A percentile compares a stretch with the other conserved stretches of the same genome.
Conservation (phyloP, 2,113 vertebrate genomes). For the Suricata suricatta region DNA sequence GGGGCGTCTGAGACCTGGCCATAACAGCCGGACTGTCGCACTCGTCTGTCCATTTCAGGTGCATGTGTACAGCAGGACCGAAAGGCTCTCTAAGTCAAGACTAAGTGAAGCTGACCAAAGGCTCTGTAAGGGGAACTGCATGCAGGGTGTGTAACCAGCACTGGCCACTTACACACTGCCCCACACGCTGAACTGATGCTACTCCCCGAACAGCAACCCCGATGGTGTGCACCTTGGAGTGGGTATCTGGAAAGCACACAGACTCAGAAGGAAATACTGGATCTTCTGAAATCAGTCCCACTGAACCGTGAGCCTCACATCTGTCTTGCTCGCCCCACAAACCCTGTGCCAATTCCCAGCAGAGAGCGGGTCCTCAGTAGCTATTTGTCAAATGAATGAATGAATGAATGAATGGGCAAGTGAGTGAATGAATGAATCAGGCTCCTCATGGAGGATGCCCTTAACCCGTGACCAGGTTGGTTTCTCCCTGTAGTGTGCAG, state of each 20-base stretch:
- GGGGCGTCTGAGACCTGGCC: neutral
- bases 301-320: neutral
- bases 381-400: neutral
- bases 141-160: fast-evolving
- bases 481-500: fast-evolving
- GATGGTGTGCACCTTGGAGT: neutral
- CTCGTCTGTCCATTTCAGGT: neutral
- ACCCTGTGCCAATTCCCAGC: neutral
- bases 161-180: too few species aligned
- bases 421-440: neutral
- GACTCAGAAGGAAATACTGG: fast-evolving
- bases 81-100: neutral
- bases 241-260: neutral
- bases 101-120: neutral
- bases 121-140: neutral
- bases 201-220: neutral
- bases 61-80: fast-evolving
- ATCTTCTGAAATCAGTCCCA: neutral
- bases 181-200: fast-evolving
- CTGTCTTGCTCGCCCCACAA: neutral
- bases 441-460: neutral
- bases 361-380: neutral
- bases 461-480: neutral
- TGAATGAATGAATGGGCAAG: neutral
- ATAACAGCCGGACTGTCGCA: fast-evolving